phyloP scores from a whole-genome alignment of 2,113 vertebrate species.

The Mustelus asterias region DNA sequence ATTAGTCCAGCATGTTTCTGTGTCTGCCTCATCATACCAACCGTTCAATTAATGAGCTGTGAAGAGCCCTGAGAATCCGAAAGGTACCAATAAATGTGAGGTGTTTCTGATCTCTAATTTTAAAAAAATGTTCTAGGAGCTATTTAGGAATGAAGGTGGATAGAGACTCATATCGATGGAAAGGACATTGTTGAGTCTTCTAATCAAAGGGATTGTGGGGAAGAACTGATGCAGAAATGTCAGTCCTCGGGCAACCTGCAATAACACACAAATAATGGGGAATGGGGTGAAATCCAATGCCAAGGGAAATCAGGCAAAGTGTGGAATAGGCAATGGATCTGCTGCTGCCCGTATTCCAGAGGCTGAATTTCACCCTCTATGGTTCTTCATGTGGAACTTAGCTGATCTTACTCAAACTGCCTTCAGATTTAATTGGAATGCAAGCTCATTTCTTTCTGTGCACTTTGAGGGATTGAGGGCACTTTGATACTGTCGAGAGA shows the following conservation, averaged over 20 bases:
- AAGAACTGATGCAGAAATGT: neutral
- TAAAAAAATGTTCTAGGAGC: neutral
- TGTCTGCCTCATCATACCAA: too few species aligned
- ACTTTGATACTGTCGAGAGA: neutral
- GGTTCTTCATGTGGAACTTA: neutral
- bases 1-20: neutral
- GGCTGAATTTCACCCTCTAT: neutral
- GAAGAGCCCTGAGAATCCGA: too few species aligned
- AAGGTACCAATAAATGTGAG: too few species aligned
- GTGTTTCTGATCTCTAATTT: neutral
- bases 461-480: neutral
- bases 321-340: neutral
- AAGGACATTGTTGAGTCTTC: neutral
- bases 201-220: neutral
- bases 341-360: neutral
- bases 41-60: too few species aligned
- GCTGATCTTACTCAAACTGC: neutral
- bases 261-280: neutral
- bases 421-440: neutral
- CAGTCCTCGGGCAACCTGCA: neutral
- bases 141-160: neutral
- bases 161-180: neutral
- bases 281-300: neutral
- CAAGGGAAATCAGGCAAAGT: neutral
- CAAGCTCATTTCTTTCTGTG: neutral